phyloP scores from a whole-genome alignment of 2,888 invertebrate genomes.

The Cryptocephalus moraei region DNA sequence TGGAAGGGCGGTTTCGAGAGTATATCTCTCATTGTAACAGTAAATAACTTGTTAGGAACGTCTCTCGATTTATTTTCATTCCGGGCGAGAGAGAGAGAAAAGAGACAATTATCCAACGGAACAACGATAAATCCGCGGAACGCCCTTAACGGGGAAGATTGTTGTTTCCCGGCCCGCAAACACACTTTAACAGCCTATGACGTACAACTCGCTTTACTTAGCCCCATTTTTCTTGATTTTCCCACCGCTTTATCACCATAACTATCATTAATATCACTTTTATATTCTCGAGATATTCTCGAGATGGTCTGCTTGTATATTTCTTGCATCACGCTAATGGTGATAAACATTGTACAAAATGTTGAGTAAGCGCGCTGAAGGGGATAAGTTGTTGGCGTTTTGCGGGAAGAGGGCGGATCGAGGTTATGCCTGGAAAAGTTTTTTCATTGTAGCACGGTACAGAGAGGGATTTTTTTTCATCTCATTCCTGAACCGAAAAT shows the following conservation, averaged over 20 bases:
- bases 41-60: no score
- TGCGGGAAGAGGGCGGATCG: background rate
- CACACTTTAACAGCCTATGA: conserved; percentile 21
- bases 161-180: conserved; percentile 3
- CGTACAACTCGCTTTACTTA: conserved; percentile 24
- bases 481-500: no score
- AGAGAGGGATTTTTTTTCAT: no score
- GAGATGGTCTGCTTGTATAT: conserved; percentile 37
- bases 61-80: no score
- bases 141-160: background rate
- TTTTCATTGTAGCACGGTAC: no score
- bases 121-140: no score
- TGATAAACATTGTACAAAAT: conserved; percentile 40
- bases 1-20: no score
- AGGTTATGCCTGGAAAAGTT: no score
- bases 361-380: conserved; percentile 28
- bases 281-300: conserved; percentile 40
- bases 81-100: no score
- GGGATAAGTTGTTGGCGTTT: conserved; percentile 7
- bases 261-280: conserved; percentile 42
- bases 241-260: conserved; percentile 32
- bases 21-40: no score
- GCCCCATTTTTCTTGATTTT: conserved; percentile 37
- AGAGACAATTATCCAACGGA: no score
- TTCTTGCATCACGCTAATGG: conserved; percentile 38